phyloP scores from a whole-genome alignment of 2,797 vertebrate genomes.

The Smutsia gigantea region DNA sequence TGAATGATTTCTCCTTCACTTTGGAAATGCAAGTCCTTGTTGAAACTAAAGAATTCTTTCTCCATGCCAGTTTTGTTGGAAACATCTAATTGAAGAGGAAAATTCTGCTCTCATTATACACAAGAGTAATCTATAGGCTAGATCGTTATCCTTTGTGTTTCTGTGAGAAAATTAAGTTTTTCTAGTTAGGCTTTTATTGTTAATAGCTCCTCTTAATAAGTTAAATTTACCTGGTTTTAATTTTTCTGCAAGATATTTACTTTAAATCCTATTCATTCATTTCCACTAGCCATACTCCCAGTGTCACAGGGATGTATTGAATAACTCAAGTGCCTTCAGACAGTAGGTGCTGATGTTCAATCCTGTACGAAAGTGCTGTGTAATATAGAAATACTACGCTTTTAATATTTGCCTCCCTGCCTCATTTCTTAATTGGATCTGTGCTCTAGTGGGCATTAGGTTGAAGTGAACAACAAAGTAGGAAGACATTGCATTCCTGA shows the following conservation, averaged over 20 bases:
- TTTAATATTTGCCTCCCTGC: conserved; percentile 71
- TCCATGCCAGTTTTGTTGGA: neutral
- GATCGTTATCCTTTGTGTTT: conserved; percentile 43
- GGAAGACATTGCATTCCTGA: conserved; percentile 70
- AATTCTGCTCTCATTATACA: neutral
- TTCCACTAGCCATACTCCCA: neutral
- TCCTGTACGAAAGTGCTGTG: conserved; percentile 3
- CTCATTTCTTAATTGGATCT: conserved; percentile 81
- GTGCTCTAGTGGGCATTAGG: conserved; percentile 77
- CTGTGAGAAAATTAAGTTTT: conserved; percentile 23
- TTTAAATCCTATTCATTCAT: conserved; percentile 22
- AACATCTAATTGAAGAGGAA: conserved; percentile 11
- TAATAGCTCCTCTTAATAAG: neutral
- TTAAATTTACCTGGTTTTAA: conserved; percentile 28
- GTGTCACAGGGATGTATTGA: neutral
- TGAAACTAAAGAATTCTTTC: conserved; percentile 23
- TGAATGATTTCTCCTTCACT: neutral
- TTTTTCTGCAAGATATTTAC: conserved; percentile 34
- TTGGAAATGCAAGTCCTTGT: neutral
- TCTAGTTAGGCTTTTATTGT: neutral
- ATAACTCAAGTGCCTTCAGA: conserved; percentile 31
- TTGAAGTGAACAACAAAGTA: conserved; percentile 75
- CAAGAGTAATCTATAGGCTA: neutral
- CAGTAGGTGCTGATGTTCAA: conserved; percentile 40
- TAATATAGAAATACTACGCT: conserved; percentile 50